phyloP scores from a whole-genome alignment of 1,140 invertebrate species.

The Mizuhopecten yessoensis region DNA sequence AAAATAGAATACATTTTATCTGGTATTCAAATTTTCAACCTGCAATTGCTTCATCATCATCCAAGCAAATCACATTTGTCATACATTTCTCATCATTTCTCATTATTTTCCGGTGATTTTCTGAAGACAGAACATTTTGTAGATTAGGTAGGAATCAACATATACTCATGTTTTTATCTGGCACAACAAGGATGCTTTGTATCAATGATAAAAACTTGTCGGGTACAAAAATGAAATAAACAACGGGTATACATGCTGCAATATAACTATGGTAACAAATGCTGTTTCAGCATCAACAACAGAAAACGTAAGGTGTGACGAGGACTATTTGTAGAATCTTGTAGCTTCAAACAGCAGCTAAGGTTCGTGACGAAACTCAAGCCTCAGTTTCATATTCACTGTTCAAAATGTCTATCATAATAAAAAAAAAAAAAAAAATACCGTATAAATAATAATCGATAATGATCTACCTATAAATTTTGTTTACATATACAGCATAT shows the following conservation, averaged over 20 bases:
- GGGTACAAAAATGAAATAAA: neutral
- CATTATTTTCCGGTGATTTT: neutral
- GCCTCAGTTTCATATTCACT: neutral
- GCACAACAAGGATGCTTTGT: neutral
- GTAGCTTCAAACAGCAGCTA: neutral
- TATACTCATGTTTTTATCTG: conserved; percentile 28
- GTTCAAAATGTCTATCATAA: neutral
- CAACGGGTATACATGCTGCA: neutral
- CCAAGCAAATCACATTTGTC: neutral
- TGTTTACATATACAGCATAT: neutral
- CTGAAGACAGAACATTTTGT: neutral
- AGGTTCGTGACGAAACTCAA: neutral
- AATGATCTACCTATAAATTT: neutral
- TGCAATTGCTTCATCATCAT: neutral
- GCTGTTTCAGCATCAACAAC: neutral
- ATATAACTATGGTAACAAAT: conserved; percentile 30
- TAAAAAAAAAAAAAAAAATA: neutral
- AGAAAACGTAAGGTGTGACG: neutral
- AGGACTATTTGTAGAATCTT: neutral
- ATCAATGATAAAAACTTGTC: conserved; percentile 28
- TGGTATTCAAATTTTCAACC: neutral
- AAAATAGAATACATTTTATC: neutral
- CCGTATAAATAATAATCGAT: neutral
- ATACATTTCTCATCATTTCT: conserved; percentile 13
- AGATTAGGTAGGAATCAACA: neutral